Evolutionary conservation across 2,888 invertebrate genomes (phyloP).

Genomic region (Andrena minutula): DNA sequence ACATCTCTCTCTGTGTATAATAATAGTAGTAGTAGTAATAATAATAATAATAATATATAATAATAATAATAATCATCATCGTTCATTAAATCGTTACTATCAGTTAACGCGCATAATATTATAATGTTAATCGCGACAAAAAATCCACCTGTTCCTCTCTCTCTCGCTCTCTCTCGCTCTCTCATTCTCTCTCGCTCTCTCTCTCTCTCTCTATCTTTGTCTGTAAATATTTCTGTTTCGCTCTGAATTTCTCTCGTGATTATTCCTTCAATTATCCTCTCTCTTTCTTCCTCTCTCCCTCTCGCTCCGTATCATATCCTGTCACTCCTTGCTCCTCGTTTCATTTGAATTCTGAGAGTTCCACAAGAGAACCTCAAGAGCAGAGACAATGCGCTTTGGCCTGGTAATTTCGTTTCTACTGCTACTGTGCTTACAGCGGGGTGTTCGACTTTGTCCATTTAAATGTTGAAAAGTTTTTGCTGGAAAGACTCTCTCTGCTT

Average conservation of each 20-base stretch:
- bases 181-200: conserved; percentile 67
- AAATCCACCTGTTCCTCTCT: conserved; percentile 41
- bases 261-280: conserved; percentile 35
- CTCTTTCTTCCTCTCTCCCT: conserved; percentile 63
- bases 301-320: conserved; percentile 70
- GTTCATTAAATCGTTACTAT: conserved; percentile 69
- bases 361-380: conserved; percentile 43
- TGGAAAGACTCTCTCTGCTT: background rate
- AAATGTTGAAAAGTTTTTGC: background rate
- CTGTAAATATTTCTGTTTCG: conserved; percentile 52
- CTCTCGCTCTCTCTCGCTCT: conserved; percentile 53
- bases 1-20: conserved; percentile 53
- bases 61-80: conserved; percentile 65
- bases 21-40: conserved; percentile 64
- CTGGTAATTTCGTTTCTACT: conserved; percentile 68
- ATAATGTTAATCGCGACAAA: conserved; percentile 68
- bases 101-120: conserved; percentile 69
- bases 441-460: conserved; percentile 61
- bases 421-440: conserved; percentile 56
- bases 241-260: conserved; percentile 47
- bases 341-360: conserved; percentile 18
- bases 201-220: conserved; percentile 37
- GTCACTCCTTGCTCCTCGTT: conserved; percentile 7
- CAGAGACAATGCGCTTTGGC: conserved; percentile 82
- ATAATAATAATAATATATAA: conserved; percentile 56